Conservation (phyloP, 2,888 invertebrate species). For the Vannuccia rotundouncinata region DNA sequence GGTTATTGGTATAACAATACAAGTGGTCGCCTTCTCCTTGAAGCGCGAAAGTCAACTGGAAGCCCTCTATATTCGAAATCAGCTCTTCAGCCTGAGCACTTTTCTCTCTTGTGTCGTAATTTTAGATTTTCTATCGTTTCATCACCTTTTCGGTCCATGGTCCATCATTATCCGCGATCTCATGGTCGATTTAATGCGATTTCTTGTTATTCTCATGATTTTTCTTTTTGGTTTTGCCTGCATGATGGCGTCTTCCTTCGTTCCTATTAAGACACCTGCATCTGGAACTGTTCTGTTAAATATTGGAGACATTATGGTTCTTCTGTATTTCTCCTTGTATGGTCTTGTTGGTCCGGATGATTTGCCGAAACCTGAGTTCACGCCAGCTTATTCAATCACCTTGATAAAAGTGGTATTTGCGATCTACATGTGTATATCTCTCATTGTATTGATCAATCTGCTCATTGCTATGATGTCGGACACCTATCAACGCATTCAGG, state of each 20-base stretch:
- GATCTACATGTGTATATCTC: constrained; percentile 92
- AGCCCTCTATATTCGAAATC: constrained; percentile 80
- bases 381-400: constrained; percentile 56
- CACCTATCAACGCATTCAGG: constrained; percentile 97
- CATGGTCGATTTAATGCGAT: constrained; percentile 75
- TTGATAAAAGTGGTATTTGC: constrained; percentile 69
- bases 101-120: constrained; percentile 93
- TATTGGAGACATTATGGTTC: constrained; percentile 75
- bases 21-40: constrained; percentile 66
- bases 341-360: constrained; percentile 70
- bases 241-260: constrained; percentile 64
- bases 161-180: constrained; percentile 87
- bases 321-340: constrained; percentile 94
- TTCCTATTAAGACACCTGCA: constrained; percentile 47
- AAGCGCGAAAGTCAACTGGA: constrained; percentile 63
- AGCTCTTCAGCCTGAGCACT: constrained; percentile 88
- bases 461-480: constrained; percentile 99
- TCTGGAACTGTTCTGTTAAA: constrained; percentile 42
- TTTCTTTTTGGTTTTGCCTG: constrained; percentile 84
- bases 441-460: constrained; percentile 94
- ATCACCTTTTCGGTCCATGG: constrained; percentile 98
- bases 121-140: constrained; percentile 86
- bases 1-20: constrained; percentile 63
- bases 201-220: constrained; percentile 90
- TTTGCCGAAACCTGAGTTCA: constrained; percentile 60